These are phyloP conservation scores for Oikopleura dioica DNA, from an alignment of 23 tunicate species.

Conservation along the genomic window DNA sequence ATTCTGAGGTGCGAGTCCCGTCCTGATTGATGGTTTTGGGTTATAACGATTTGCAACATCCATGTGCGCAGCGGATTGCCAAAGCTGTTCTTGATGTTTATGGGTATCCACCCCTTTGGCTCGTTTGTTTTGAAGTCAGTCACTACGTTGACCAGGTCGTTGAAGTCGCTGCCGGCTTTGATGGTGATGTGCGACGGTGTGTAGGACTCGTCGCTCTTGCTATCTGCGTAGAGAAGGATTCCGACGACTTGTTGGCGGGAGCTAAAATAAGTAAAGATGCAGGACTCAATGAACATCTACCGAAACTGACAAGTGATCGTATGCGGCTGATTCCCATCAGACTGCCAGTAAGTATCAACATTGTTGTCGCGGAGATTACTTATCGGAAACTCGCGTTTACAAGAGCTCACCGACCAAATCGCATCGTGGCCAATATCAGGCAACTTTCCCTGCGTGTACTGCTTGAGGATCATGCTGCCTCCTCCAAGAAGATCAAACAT, in stretches of 20 bases:
- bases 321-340: conserved; percentile 94
- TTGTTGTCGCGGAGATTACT: conserved; percentile 46
- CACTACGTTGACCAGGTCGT: conserved; percentile 56
- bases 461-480: too few species aligned
- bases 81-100: conserved; percentile 28
- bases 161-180: conserved; percentile 56
- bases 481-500: too few species aligned
- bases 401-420: conserved; percentile 81
- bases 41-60: conserved; percentile 28
- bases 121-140: conserved; percentile 29
- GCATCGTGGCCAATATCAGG: conserved; percentile 62
- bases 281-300: conserved; percentile 17
- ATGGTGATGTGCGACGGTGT: conserved; percentile 64
- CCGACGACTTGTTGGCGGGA: conserved; percentile 57
- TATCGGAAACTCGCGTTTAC: conserved; percentile 83
- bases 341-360: conserved; percentile 86
- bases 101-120: conserved; percentile 76
- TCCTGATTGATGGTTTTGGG: conserved; percentile 85
- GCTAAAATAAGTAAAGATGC: conserved; percentile 20
- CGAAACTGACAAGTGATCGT: conserved; percentile 81
- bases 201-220: conserved; percentile 88
- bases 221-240: conserved; percentile 64
- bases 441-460: too few species aligned
- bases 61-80: conserved; percentile 53
- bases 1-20: conserved; percentile 87